phyloP scores from a whole-genome alignment of 2,888 invertebrate species.

The Halocaridina rubra region DNA sequence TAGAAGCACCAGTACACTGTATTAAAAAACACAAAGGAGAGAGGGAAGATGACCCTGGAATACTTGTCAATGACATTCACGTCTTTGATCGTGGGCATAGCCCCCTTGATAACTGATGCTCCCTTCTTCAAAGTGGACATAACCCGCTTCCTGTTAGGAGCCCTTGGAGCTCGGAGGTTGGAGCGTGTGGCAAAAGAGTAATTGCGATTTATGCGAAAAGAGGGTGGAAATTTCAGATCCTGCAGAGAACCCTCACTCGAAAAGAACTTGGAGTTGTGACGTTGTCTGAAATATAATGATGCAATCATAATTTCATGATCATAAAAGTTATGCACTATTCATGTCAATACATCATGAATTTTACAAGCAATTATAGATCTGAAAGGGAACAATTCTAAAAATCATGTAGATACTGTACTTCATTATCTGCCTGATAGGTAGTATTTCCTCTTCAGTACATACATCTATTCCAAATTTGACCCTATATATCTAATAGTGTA shows the following conservation, averaged over 20 bases:
- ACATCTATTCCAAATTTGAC: too few species aligned
- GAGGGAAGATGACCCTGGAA: slow-evolving; percentile 94
- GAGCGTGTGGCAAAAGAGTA: slow-evolving; percentile 59
- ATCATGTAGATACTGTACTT: too few species aligned
- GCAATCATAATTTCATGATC: too few species aligned
- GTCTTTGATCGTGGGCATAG: slow-evolving; percentile 93
- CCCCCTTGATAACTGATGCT: slow-evolving; percentile 84
- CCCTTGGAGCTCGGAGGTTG: slow-evolving; percentile 59
- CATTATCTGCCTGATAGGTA: too few species aligned
- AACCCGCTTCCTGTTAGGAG: slow-evolving; percentile 68
- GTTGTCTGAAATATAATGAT: too few species aligned
- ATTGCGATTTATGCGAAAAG: slow-evolving; percentile 79
- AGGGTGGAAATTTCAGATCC: slow-evolving; percentile 75
- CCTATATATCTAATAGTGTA: too few species aligned
- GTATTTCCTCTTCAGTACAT: too few species aligned
- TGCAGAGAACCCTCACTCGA: slow-evolving; percentile 70
- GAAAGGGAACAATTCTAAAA: too few species aligned
- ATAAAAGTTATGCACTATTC: too few species aligned
- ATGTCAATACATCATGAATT: too few species aligned
- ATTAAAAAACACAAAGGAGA: slow-evolving; percentile 95
- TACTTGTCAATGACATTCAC: slow-evolving; percentile 98
- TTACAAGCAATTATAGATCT: too few species aligned
- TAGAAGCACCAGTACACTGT: slow-evolving; percentile 96
- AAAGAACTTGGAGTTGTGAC: slow-evolving; percentile 71
- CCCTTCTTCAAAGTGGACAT: slow-evolving; percentile 85